Conservation (phyloP, 2,113 vertebrate genomes). For the Mustela lutreola region DNA sequence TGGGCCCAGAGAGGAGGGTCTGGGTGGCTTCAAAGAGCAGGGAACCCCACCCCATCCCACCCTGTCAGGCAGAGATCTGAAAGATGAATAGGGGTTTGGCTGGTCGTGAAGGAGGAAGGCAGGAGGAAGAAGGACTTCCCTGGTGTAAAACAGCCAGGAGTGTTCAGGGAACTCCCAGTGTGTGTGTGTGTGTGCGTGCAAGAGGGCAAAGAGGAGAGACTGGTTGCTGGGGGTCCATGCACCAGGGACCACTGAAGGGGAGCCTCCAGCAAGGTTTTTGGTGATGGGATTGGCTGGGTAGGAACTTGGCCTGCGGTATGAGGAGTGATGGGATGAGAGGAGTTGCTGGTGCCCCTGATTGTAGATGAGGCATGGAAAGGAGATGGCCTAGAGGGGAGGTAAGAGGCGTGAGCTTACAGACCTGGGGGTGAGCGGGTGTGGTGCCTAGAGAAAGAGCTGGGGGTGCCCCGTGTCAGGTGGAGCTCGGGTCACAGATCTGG, state of each 20-base stretch:
- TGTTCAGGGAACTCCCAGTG: background rate
- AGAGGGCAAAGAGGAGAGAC: background rate
- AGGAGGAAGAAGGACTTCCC: background rate
- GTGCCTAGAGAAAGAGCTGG: background rate
- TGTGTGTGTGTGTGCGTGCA: background rate
- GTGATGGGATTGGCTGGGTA: background rate
- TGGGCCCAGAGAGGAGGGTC: background rate
- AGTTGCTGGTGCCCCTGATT: background rate
- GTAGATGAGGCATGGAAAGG: too few relatives aligned
- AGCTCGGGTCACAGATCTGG: background rate
- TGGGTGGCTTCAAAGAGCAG: background rate
- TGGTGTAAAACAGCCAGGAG: background rate
- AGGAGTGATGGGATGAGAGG: too few relatives aligned
- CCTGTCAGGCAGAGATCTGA: background rate
- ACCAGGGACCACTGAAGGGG: background rate
- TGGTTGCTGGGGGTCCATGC: background rate
- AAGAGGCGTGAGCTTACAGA: background rate
- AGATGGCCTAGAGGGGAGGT: background rate
- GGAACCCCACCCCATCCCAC: background rate
- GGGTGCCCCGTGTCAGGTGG: background rate
- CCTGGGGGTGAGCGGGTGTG: background rate
- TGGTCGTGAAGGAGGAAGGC: too few relatives aligned
- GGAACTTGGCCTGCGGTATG: background rate
- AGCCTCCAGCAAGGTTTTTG: background rate
- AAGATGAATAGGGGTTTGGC: background rate